Percentiles rank a stretch among this genome's conserved stretches.
Evolutionary conservation across 2,797 vertebrate genomes (phyloP).

Genomic region (Acipenser transmontanus): DNA sequence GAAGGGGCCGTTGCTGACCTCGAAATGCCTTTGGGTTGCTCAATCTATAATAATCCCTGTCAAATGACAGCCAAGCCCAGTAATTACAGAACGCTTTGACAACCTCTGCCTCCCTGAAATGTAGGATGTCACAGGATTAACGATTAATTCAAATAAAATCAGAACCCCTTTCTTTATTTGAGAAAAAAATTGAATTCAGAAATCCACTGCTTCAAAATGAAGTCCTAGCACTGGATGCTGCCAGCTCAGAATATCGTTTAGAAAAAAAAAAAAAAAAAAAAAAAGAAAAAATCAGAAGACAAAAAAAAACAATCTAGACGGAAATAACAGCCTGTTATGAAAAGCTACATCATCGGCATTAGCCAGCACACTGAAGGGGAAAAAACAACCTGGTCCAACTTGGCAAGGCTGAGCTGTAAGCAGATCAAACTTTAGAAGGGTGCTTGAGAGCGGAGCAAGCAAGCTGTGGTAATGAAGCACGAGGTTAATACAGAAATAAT

Average conservation of each 20-base stretch:
- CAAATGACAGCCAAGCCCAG: constrained; percentile 66
- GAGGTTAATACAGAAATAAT: too few relatives aligned
- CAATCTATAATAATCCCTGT: constrained; percentile 61
- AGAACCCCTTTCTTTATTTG: not conserved
- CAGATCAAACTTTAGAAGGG: not conserved
- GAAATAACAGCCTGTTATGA: not conserved
- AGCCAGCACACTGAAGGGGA: constrained; percentile 4
- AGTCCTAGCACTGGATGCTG: too few relatives aligned
- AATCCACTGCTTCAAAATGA: not conserved
- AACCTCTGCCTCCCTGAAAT: constrained; percentile 54
- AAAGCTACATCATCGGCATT: constrained; percentile 1
- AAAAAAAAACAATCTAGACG: not conserved
- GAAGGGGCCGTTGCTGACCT: constrained; percentile 60
- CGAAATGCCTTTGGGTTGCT: constrained; percentile 54
- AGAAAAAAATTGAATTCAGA: not conserved
- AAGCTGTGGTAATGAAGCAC: too few relatives aligned
- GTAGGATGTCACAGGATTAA: constrained; percentile 40
- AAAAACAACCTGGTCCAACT: not conserved
- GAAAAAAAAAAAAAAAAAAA: not conserved
- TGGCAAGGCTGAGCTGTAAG: not conserved
- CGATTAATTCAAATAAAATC: constrained; percentile 11
- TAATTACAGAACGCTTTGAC: constrained; percentile 55
- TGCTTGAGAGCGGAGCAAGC: too few relatives aligned
- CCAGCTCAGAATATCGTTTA: too few relatives aligned
- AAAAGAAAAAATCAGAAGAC: not conserved